Percentiles rank a stretch among this genome's conserved stretches.
These are phyloP conservation scores for Drosophila leontia DNA, from an alignment of 1,140 invertebrate species.

Conservation along the genomic window DNA sequence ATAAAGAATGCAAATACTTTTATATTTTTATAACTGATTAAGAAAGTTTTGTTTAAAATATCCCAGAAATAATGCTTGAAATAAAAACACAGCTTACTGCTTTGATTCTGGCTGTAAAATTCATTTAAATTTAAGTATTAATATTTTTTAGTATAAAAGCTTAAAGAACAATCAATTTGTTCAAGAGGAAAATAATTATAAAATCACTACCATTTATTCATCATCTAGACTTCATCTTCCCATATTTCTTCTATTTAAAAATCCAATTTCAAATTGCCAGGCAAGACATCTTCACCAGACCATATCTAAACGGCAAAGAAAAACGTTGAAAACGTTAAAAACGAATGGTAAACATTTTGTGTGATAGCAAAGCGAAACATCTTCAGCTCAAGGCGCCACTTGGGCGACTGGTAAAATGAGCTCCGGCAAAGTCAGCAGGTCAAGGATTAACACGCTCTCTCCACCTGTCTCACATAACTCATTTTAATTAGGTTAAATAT, in stretches of 20 bases:
- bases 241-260: neutral
- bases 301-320: conserved; percentile 8
- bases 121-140: too few species aligned
- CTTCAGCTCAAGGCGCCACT: conserved; percentile 25
- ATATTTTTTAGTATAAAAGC: neutral
- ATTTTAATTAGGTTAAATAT: conserved; percentile 82
- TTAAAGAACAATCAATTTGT: neutral
- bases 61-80: neutral
- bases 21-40: neutral
- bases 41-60: neutral
- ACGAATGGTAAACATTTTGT: conserved; percentile 18
- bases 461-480: conserved; percentile 67
- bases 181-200: neutral
- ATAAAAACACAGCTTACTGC: neutral
- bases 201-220: neutral
- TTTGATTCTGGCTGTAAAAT: neutral
- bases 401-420: conserved; percentile 29
- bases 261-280: neutral
- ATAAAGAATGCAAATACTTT: neutral
- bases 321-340: conserved; percentile 6
- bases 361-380: conserved; percentile 21
- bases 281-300: neutral
- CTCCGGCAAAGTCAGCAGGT: conserved; percentile 51
- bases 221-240: neutral
- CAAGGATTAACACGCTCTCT: conserved; percentile 55